Evolutionary conservation across 2,797 vertebrate species (phyloP).

Genomic region (Brachyalestes nurse): DNA sequence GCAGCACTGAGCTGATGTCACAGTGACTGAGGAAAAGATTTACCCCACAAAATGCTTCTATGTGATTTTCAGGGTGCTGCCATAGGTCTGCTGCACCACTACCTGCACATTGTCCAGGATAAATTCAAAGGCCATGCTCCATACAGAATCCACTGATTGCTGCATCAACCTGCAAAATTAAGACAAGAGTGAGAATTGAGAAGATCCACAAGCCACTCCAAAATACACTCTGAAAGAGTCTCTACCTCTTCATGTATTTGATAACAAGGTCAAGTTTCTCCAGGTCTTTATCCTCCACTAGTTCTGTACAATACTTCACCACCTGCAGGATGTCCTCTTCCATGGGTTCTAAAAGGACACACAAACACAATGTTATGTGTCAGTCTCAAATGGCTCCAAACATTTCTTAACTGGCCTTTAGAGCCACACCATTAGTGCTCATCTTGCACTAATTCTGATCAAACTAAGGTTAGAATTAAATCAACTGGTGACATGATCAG

Average conservation of each 20-base stretch:
- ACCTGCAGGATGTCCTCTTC: constrained; percentile 99
- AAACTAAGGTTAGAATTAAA: too few relatives aligned
- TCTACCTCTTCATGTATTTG: constrained; percentile 95
- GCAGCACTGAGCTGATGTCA: constrained; percentile 48
- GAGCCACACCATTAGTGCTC: neutral
- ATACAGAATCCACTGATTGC: constrained; percentile 95
- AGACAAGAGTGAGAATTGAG: neutral
- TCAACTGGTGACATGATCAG: too few relatives aligned
- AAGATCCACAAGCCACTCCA: too few relatives aligned
- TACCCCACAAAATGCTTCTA: constrained; percentile 65
- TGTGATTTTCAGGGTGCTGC: constrained; percentile 94
- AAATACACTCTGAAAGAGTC: neutral
- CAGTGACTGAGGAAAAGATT: constrained; percentile 64
- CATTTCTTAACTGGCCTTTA: neutral
- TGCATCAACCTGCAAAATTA: constrained; percentile 88
- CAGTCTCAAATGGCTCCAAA: neutral
- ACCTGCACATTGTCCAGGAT: constrained; percentile 99
- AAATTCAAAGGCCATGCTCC: constrained; percentile 99
- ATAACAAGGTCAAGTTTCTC: constrained; percentile 96
- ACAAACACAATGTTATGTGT: constrained; percentile 54
- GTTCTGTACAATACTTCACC: constrained; percentile 96
- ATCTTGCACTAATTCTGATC: too few relatives aligned
- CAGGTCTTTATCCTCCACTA: constrained; percentile 97
- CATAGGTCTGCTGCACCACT: constrained; percentile 94
- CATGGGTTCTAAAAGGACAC: constrained; percentile 88